Base-by-base conservation (phyloP, 1,140 invertebrate genomes). In the Camponotus vicinus region DNA sequence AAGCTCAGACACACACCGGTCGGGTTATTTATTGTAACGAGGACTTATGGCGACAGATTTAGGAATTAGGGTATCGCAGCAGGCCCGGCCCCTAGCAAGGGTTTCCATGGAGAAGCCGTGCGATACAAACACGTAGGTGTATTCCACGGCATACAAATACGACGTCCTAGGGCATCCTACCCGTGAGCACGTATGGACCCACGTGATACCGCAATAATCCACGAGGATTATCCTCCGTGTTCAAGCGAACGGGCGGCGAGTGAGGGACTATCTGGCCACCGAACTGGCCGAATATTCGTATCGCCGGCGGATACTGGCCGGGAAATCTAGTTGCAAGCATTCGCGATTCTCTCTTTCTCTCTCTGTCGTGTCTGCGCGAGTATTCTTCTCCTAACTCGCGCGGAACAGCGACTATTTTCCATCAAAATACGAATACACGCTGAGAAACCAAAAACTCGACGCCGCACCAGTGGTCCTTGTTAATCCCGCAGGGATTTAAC, bases 11-110 rank as follows among this genome's bases (percentile, higher is more conserved):
- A 92, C 92, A 94, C 92, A 94, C 93, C 89, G 90, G 88, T 85
- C 90, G 90, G 94, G 94, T 93, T 95, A 95, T 95, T 95, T 95
- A 95, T 95, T 93, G 94, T 95, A 95, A 95, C 94, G 92, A 95
- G 94, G 94, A 95, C 94, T 95, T 95, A 95, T 95, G 95, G 95
- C 94, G 95, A 95, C 95, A 95, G 94, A 95, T 95, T 95, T 95
- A 95, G 94, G 95, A 95, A 95, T 95, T 95, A 95, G 94, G 94
- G 88, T 91, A 90, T 91, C 90, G 88, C 90, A 88, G 92, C 90
- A 91, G 91, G 92, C 92, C 90, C 92, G 90, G 92, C 90, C 90
- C 90, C 90, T 88, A 90, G 92, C 90, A 94, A 93, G 93, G 92
- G 93, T 93, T 93, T 93, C 92, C 92, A 93, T 92, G 92, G 91